A percentile compares a stretch with the other conserved stretches of the same genome.
Evolutionary conservation across 1,140 invertebrate genomes (phyloP).

Genomic region (Lethrus apterus): DNA sequence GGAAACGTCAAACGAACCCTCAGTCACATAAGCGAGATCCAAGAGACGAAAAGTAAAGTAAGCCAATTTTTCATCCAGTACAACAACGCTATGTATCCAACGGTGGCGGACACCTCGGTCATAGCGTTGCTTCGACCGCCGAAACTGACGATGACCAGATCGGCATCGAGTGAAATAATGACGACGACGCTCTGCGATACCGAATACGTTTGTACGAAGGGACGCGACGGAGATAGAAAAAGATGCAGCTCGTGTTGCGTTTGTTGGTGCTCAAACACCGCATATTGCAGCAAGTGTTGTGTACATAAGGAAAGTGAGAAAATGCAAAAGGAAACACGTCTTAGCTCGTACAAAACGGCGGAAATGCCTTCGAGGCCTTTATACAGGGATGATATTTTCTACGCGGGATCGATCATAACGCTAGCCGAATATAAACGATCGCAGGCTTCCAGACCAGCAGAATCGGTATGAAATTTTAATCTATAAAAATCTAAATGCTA

Average conservation of each 20-base stretch:
- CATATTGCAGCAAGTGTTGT: neutral
- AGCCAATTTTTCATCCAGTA: constrained; percentile 11
- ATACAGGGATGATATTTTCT: constrained; percentile 85
- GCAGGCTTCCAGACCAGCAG: constrained; percentile 27
- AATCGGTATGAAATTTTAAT: constrained; percentile 6
- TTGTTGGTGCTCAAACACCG: neutral
- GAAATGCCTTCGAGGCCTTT: constrained; percentile 53
- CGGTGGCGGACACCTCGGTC: constrained; percentile 8
- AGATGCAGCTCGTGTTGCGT: neutral
- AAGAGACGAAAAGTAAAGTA: constrained; percentile 13
- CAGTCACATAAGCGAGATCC: constrained; percentile 9
- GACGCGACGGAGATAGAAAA: neutral
- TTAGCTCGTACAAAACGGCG: neutral
- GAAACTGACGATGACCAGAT: constrained; percentile 6
- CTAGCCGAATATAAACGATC: constrained; percentile 61
- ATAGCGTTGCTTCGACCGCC: constrained; percentile 3
- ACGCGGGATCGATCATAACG: constrained; percentile 67
- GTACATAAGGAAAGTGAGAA: neutral
- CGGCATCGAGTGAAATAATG: constrained; percentile 11
- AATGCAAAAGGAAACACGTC: neutral
- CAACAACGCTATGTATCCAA: constrained; percentile 14
- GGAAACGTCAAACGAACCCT: constrained; percentile 7
- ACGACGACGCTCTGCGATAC: constrained; percentile 4
- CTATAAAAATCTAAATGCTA: too few species aligned
- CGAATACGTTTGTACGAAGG: neutral